Evolutionary conservation across 2,113 vertebrate genomes (phyloP).

Genomic region (Sorex araneus): DNA sequence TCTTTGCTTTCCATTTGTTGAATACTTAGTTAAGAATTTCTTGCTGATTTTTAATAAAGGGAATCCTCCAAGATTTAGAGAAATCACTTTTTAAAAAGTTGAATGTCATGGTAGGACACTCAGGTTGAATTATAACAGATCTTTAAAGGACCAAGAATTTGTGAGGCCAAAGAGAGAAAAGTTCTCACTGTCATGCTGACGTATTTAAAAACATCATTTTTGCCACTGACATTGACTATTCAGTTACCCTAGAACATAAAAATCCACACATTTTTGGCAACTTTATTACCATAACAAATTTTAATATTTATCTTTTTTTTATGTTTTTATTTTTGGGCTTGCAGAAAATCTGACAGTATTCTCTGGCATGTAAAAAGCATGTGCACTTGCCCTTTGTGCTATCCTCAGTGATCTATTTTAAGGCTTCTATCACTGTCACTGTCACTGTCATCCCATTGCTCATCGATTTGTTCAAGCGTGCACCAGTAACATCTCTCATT

Average conservation of each 20-base stretch:
- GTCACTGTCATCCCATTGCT: too few species aligned
- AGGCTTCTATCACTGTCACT: too few species aligned
- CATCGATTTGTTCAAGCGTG: too few species aligned
- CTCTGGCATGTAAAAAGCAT: too few species aligned
- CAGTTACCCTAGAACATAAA: not conserved
- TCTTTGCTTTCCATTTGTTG: not conserved
- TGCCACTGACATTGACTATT: not conserved
- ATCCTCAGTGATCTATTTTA: too few species aligned
- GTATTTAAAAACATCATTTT: not conserved
- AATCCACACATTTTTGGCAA: not conserved
- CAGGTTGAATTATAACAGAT: not conserved
- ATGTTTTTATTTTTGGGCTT: too few species aligned
- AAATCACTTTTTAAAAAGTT: slow-evolving; percentile 10
- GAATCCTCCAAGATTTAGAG: not conserved
- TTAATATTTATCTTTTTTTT: not conserved
- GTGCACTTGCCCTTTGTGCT: too few species aligned
- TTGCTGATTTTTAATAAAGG: slow-evolving; percentile 6
- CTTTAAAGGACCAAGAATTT: not conserved
- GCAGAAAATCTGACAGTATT: too few species aligned
- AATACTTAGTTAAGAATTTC: slow-evolving; percentile 26
- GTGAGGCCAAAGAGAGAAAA: not conserved
- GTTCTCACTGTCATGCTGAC: not conserved
- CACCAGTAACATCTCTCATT: too few species aligned
- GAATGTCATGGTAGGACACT: not conserved
- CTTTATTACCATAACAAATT: not conserved